A percentile compares a stretch with the other conserved stretches of the same genome.
Conservation (phyloP, 2,888 invertebrate species). For the Eremobia ochroleuca region DNA sequence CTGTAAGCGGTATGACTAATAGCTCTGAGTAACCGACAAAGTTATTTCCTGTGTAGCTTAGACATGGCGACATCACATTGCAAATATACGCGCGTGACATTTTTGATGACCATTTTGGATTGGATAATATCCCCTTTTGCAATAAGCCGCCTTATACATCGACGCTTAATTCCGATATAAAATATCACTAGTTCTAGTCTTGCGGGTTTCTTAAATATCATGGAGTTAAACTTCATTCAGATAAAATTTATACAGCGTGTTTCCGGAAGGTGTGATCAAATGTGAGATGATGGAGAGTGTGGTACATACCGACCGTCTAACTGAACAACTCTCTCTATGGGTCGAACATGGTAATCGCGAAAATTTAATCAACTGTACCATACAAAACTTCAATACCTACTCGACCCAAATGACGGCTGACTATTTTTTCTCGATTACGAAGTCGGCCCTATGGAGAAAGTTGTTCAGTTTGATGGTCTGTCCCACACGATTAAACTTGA, state of each 20-base stretch:
- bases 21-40: slow-evolving; percentile 72
- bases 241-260: not conserved
- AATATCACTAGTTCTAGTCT: slow-evolving; percentile 2
- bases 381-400: not conserved
- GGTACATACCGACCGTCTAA: not conserved
- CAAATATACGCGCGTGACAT: slow-evolving; percentile 39
- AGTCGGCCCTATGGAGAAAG: not conserved
- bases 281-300: not conserved
- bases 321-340: not conserved
- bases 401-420: not conserved
- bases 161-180: slow-evolving; percentile 9
- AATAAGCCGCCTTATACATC: slow-evolving; percentile 1
- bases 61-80: slow-evolving; percentile 33
- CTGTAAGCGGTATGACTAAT: slow-evolving; percentile 75
- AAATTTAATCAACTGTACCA: not conserved
- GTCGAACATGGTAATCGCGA: not conserved
- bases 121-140: slow-evolving; percentile 1
- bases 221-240: not conserved
- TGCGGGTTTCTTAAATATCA: not conserved
- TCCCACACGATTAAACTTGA: not conserved
- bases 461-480: no score
- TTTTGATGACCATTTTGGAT: slow-evolving; percentile 37
- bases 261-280: not conserved
- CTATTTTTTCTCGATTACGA: not conserved
- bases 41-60: slow-evolving; percentile 77